A percentile compares a stretch with the other conserved stretches of the same genome.
Conservation (phyloP, 2,888 invertebrate species). For the Brenthis ino region DNA sequence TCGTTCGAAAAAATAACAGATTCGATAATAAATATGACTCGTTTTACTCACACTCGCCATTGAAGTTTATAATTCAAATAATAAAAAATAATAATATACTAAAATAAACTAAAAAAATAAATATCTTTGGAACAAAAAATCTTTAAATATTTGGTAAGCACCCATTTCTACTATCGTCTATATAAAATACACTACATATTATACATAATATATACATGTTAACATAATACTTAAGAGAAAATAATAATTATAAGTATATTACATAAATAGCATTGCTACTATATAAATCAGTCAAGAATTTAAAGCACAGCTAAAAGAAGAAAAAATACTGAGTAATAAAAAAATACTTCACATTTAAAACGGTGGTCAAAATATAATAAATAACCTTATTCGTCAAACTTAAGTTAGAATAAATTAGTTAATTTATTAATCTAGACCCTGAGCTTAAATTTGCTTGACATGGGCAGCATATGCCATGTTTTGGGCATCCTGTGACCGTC, state of each 20-base stretch:
- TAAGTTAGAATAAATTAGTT: constrained; percentile 45
- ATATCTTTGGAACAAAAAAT: constrained; percentile 75
- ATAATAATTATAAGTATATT: no score
- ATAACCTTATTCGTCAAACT: constrained; percentile 37
- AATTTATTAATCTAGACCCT: constrained; percentile 38
- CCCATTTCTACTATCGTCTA: constrained; percentile 35
- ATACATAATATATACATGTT: constrained; percentile 32
- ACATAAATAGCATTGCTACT: constrained; percentile 21
- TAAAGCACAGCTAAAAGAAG: constrained; percentile 47
- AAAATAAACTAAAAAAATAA: constrained; percentile 50
- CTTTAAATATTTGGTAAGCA: constrained; percentile 59
- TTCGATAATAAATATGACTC: constrained; percentile 54
- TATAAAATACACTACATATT: constrained; percentile 36
- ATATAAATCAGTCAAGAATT: constrained; percentile 54
- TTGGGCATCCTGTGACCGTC: constrained; percentile 85
- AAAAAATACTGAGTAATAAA: constrained; percentile 49
- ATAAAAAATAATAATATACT: constrained; percentile 48
- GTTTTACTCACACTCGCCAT: constrained; percentile 57
- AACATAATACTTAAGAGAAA: not conserved
- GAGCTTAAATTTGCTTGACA: constrained; percentile 64
- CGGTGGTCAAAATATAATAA: constrained; percentile 54
- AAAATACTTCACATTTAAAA: constrained; percentile 48
- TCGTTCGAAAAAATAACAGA: constrained; percentile 53
- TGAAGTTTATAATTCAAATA: constrained; percentile 46
- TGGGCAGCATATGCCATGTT: constrained; percentile 87